These are phyloP conservation scores for Lepidonotus clava DNA, from an alignment of 2,888 invertebrate genomes.

Conservation along the genomic window DNA sequence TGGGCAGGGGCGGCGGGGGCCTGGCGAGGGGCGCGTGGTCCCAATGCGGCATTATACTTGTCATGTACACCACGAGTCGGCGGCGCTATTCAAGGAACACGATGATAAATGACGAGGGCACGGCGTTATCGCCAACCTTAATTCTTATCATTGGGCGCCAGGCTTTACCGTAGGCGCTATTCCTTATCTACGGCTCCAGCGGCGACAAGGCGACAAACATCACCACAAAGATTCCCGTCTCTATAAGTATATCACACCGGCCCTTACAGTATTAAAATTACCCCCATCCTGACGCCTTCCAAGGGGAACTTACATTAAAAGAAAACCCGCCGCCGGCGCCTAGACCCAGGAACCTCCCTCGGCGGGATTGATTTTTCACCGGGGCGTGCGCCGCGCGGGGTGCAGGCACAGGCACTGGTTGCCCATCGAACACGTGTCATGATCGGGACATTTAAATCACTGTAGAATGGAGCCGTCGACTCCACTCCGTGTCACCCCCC, in stretches of 20 bases:
- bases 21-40: not conserved
- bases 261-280: not conserved
- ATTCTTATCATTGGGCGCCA: slow-evolving; percentile 45
- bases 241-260: not conserved
- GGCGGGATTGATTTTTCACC: slow-evolving; percentile 25
- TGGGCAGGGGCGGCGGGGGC: not conserved
- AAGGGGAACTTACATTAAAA: not conserved
- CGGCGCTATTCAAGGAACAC: slow-evolving; percentile 2
- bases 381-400: not conserved
- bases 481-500: not conserved
- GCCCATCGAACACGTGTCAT: slow-evolving; percentile 39
- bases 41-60: not conserved
- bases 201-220: not conserved
- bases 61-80: not conserved
- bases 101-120: slow-evolving; percentile 32
- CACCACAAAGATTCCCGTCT: slow-evolving; percentile 4
- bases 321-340: too few species aligned
- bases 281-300: slow-evolving; percentile 10
- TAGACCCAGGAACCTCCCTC: too few species aligned
- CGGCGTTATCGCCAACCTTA: not conserved
- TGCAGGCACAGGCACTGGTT: not conserved
- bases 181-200: not conserved
- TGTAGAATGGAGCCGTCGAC: slow-evolving; percentile 10
- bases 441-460: slow-evolving; percentile 42
- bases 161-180: not conserved